A percentile compares a stretch with the other conserved stretches of the same genome.
Conservation (phyloP, 2,888 invertebrate genomes). For the Poecilus cupreus region DNA sequence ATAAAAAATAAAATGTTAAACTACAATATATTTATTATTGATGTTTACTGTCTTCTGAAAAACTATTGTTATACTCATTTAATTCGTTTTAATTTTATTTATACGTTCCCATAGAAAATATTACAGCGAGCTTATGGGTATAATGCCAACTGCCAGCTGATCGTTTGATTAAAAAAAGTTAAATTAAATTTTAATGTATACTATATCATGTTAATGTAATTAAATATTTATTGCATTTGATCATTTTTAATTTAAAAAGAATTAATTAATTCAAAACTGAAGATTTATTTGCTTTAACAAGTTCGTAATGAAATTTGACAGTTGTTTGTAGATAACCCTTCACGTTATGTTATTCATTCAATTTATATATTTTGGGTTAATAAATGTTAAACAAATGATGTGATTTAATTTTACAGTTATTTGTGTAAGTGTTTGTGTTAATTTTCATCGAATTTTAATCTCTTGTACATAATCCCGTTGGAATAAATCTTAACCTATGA, state of each 20-base stretch:
- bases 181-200: neutral
- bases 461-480: neutral
- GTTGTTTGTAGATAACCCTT: slow-evolving; percentile 37
- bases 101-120: neutral
- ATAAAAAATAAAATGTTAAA: neutral
- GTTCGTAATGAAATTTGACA: slow-evolving; percentile 28
- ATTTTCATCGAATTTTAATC: slow-evolving; percentile 3
- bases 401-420: slow-evolving; percentile 12
- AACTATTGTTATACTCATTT: neutral
- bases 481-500: slow-evolving; percentile 14
- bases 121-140: neutral
- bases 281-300: neutral
- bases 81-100: too few species aligned
- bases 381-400: neutral
- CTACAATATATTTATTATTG: neutral
- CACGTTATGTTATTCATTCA: slow-evolving; percentile 17
- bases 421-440: slow-evolving; percentile 6
- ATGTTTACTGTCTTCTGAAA: neutral
- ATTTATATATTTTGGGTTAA: neutral
- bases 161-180: neutral
- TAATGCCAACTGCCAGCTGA: slow-evolving; percentile 16
- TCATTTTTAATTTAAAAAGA: neutral
- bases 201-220: neutral
- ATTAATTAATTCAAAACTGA: neutral
- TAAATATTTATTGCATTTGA: neutral